Conservation (phyloP, 1,140 invertebrate species). For the Colletes gigas region DNA sequence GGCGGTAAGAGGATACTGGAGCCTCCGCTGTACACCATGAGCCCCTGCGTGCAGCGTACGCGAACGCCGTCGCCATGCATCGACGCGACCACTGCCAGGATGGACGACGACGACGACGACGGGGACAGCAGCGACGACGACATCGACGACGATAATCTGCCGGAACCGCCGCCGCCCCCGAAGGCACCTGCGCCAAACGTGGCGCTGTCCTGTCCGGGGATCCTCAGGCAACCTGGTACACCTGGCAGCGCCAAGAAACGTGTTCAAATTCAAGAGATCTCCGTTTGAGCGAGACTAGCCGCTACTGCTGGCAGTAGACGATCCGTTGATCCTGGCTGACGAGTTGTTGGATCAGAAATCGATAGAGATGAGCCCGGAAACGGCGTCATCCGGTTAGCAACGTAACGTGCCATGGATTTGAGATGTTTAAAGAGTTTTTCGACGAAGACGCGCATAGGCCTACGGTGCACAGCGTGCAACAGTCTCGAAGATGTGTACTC, state of each 20-base stretch:
- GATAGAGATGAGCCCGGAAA: neutral
- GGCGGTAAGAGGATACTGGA: constrained; percentile 79
- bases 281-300: constrained; percentile 83
- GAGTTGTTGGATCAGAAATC: constrained; percentile 17
- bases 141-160: constrained; percentile 80
- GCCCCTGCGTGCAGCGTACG: constrained; percentile 77
- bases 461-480: neutral
- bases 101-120: constrained; percentile 78
- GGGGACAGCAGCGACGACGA: constrained; percentile 81
- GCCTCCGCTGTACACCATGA: constrained; percentile 81
- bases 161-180: constrained; percentile 87
- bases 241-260: constrained; percentile 90
- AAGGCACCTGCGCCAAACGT: constrained; percentile 80
- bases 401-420: constrained; percentile 34
- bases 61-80: constrained; percentile 80
- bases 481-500: neutral
- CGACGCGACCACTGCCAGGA: constrained; percentile 81
- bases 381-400: neutral
- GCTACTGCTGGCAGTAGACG: constrained; percentile 28
- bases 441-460: neutral
- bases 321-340: neutral
- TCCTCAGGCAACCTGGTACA: constrained; percentile 84
- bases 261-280: constrained; percentile 93
- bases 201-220: constrained; percentile 81
- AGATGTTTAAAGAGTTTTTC: neutral